Conservation (phyloP, 2,113 vertebrate genomes). For the Oceanodroma tethys region DNA sequence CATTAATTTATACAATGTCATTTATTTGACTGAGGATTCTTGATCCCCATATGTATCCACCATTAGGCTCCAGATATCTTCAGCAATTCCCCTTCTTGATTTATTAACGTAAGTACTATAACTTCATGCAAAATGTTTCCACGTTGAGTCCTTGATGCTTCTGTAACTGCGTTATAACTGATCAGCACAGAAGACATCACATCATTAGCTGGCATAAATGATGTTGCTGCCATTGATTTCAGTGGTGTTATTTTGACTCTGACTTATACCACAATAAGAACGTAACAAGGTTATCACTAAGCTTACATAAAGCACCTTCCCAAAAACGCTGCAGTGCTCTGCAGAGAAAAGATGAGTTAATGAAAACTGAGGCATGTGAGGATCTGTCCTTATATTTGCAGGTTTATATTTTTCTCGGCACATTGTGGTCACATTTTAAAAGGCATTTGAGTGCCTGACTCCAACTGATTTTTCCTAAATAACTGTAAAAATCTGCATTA, state of each 20-base stretch:
- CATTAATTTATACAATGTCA: background rate
- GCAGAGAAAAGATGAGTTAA: background rate
- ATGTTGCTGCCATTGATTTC: background rate
- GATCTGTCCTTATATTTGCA: background rate
- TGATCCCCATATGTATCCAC: background rate
- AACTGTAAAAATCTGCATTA: background rate
- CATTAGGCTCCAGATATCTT: background rate
- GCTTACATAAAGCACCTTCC: background rate
- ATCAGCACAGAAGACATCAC: background rate
- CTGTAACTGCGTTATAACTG: background rate
- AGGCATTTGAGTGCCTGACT: background rate
- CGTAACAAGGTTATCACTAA: background rate
- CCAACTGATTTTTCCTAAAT: background rate
- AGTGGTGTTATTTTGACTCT: background rate
- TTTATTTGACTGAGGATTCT: background rate
- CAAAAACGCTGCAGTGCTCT: background rate
- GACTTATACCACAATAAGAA: background rate
- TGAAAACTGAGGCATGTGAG: background rate
- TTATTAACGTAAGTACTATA: background rate
- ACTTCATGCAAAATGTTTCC: background rate
- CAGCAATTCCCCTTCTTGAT: background rate
- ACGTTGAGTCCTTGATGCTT: background rate
- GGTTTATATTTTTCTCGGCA: background rate
- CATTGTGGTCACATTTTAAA: background rate
- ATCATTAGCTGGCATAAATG: background rate